Conservation (phyloP, 2,797 vertebrate species). For the Meriones psammophilus region DNA sequence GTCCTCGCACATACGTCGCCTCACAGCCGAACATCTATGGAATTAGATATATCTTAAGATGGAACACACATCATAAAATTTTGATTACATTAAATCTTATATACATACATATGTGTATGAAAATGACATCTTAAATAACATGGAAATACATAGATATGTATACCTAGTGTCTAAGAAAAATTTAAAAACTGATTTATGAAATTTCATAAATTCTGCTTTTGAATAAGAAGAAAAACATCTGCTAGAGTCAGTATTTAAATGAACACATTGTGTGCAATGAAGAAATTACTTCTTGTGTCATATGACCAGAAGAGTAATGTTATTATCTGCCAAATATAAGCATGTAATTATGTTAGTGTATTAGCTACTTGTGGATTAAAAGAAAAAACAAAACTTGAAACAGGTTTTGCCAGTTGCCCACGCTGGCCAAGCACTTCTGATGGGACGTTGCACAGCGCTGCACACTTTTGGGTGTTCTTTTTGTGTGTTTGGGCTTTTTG, state of each 20-base stretch:
- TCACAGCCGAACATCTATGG: conserved; percentile 26
- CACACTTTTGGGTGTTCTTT: background rate
- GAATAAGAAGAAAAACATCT: background rate
- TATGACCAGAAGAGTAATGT: background rate
- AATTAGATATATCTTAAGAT: conserved; percentile 52
- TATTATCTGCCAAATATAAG: background rate
- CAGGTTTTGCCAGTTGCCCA: background rate
- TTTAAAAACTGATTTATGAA: conserved; percentile 41
- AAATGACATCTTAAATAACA: conserved; percentile 1
- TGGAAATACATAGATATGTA: background rate
- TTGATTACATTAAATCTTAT: conserved; percentile 47
- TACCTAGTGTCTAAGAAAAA: conserved; percentile 23
- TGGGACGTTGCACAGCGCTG: background rate
- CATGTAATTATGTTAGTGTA: background rate
- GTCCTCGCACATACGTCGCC: background rate
- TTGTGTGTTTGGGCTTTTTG: no score
- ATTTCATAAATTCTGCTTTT: conserved; percentile 39
- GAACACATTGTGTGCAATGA: conserved; percentile 15
- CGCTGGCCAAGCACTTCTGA: background rate
- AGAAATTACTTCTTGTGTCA: conserved; percentile 15
- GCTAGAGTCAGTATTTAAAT: conserved; percentile 32
- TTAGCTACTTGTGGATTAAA: background rate
- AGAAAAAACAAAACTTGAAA: background rate
- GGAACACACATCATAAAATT: conserved; percentile 10
- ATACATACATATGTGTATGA: conserved; percentile 4